Conservation (phyloP, 2,797 vertebrate species). For the Ctenopoma kingsleyae region DNA sequence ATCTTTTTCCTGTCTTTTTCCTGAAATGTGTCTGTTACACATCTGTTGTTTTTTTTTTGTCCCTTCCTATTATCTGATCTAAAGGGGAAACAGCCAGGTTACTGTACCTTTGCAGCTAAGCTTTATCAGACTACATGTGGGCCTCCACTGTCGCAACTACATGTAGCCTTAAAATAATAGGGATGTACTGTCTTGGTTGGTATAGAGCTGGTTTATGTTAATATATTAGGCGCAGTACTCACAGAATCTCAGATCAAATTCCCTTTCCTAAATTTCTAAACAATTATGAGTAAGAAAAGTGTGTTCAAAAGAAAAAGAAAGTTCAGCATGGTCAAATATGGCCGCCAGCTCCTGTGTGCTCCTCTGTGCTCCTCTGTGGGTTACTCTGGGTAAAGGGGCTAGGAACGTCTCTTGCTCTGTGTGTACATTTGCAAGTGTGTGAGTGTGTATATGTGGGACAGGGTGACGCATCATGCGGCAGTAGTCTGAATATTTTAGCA, state of each 20-base stretch:
- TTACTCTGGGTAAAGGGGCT: conserved; percentile 31
- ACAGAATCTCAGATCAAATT: conserved; percentile 39
- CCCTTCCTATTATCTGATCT: not conserved
- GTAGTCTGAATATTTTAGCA: conserved; percentile 82
- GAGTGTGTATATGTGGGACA: conserved; percentile 59
- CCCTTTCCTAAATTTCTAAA: conserved; percentile 69
- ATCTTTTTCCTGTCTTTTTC: not conserved
- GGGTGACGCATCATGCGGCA: conserved; percentile 80
- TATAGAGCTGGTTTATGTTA: not conserved
- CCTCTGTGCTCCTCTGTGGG: conserved; percentile 36
- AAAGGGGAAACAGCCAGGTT: not conserved
- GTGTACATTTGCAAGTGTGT: conserved; percentile 53
- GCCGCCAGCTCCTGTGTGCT: conserved; percentile 34
- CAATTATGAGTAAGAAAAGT: conserved; percentile 54
- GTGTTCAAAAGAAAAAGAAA: conserved; percentile 69
- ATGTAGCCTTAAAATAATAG: not conserved
- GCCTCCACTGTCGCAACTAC: not conserved
- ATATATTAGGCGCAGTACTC: not conserved
- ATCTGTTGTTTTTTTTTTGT: not conserved
- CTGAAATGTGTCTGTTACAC: not conserved
- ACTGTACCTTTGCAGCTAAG: not conserved
- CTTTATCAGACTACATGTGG: not conserved
- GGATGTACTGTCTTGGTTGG: not conserved
- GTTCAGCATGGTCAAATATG: conserved; percentile 69
- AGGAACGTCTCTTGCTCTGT: conserved; percentile 28